Percentiles rank a stretch among this genome's conserved stretches.
phyloP scores from a whole-genome alignment of 2,888 invertebrate species.

The Chalcis sispes region DNA sequence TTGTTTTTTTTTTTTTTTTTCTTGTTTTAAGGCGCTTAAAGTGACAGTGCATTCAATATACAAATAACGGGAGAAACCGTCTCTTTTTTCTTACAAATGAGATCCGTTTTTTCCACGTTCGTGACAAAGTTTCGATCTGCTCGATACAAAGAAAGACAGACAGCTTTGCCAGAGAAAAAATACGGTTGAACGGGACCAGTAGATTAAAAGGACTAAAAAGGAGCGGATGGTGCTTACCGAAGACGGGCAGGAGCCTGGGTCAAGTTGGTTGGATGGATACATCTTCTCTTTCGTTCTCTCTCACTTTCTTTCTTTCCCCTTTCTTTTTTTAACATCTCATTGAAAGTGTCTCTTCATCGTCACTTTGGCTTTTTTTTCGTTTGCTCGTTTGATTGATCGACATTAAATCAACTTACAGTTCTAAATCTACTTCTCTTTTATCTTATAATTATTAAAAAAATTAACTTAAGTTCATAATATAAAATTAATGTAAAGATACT shows the following conservation, averaged over 20 bases:
- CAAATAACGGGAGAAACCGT: conserved; percentile 40
- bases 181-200: conserved; percentile 73
- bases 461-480: neutral
- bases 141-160: conserved; percentile 43
- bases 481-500: neutral
- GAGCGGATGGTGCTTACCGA: conserved; percentile 76
- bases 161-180: conserved; percentile 54
- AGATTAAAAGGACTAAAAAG: conserved; percentile 75
- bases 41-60: conserved; percentile 37
- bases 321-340: conserved; percentile 58
- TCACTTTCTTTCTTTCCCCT: conserved; percentile 58
- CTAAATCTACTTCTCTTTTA: conserved; percentile 27
- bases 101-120: conserved; percentile 33
- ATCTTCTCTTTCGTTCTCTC: conserved; percentile 67
- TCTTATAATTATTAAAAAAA: neutral
- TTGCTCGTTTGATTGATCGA: conserved; percentile 26
- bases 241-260: conserved; percentile 76
- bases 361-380: conserved; percentile 59
- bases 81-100: conserved; percentile 49
- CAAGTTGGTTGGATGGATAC: conserved; percentile 75
- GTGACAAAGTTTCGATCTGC: conserved; percentile 29
- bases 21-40: conserved; percentile 33
- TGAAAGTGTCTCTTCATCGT: conserved; percentile 61
- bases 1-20: no score
- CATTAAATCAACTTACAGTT: conserved; percentile 13